Conservation (phyloP, 2,113 vertebrate genomes). For the Cephalopholis sonnerati region DNA sequence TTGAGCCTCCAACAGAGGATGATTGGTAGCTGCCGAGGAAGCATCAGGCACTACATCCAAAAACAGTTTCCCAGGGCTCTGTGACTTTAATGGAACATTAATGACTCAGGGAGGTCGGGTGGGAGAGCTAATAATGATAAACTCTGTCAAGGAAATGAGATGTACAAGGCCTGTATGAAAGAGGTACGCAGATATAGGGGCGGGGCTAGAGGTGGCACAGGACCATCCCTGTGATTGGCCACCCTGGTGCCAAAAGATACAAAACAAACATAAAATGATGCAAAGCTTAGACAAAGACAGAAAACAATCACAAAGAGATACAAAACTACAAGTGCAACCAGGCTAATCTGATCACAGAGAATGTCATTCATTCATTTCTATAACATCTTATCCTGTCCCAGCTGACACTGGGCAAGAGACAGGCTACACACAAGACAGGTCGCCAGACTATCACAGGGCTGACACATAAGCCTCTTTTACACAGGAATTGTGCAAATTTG, state of each 20-base stretch:
- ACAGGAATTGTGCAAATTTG: too few relatives aligned
- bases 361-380: too few relatives aligned
- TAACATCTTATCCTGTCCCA: too few relatives aligned
- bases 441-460: too few relatives aligned
- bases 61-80: not conserved
- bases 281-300: not conserved
- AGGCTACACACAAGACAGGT: too few relatives aligned
- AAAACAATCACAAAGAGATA: not conserved
- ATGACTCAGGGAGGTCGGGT: not conserved
- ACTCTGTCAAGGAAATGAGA: not conserved
- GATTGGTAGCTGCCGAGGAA: slow-evolving; percentile 6
- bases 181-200: not conserved
- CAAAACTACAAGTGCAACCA: not conserved
- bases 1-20: not conserved
- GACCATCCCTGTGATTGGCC: not conserved
- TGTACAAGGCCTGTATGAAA: not conserved
- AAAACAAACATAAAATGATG: not conserved
- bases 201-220: not conserved
- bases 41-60: not conserved
- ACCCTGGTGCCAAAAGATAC: not conserved
- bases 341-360: not conserved
- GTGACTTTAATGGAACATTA: not conserved
- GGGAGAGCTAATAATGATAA: not conserved
- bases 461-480: too few relatives aligned
- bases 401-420: too few relatives aligned